Conservation (phyloP, 2,113 vertebrate genomes). For the Delphinapterus leucas region DNA sequence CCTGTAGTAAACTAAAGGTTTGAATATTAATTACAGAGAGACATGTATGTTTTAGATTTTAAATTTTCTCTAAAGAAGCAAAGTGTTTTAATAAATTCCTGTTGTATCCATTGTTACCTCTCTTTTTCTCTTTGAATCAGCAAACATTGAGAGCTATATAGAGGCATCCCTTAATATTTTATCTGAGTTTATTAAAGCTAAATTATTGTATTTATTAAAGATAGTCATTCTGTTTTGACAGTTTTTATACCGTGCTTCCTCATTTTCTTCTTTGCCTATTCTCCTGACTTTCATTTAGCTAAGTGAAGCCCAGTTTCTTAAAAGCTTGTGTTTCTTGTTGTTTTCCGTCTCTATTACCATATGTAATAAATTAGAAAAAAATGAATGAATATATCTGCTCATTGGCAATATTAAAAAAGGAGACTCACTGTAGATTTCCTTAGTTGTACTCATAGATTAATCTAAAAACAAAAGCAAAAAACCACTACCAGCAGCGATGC, state of each 20-base stretch:
- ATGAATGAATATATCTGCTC: background rate
- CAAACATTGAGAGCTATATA: background rate
- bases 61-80: background rate
- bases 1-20: background rate
- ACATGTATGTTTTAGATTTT: background rate
- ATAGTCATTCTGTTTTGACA: background rate
- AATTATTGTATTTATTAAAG: background rate
- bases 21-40: background rate
- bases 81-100: background rate
- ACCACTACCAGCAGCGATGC: background rate
- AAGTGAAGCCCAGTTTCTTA: background rate
- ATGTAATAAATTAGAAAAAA: background rate
- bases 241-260: background rate
- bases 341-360: background rate
- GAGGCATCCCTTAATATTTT: background rate
- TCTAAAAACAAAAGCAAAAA: background rate
- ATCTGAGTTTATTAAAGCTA: background rate
- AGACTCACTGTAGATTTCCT: background rate
- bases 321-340: background rate
- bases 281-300: background rate
- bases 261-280: background rate
- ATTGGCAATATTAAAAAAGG: background rate
- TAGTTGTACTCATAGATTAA: background rate
- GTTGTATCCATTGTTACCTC: background rate
- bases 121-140: background rate